A percentile compares a stretch with the other conserved stretches of the same genome.
Evolutionary conservation across 2,888 invertebrate species (phyloP).

Genomic region (Amblyteles armatorius): DNA sequence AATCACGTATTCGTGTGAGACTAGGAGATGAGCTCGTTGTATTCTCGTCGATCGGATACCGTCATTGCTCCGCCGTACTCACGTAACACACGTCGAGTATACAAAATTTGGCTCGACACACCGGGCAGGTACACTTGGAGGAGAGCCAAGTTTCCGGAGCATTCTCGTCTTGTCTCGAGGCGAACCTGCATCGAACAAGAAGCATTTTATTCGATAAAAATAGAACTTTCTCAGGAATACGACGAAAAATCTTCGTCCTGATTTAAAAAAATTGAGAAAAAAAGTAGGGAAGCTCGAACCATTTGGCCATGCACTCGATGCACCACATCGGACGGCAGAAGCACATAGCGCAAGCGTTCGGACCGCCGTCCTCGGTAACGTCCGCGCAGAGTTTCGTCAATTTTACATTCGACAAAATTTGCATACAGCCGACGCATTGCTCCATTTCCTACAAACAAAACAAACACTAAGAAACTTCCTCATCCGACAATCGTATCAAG

Average conservation of each 20-base stretch:
- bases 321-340: conserved; percentile 97
- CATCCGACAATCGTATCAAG: neutral
- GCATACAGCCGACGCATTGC: conserved; percentile 96
- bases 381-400: conserved; percentile 89
- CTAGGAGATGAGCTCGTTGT: conserved; percentile 31
- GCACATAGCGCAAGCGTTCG: conserved; percentile 86
- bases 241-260: conserved; percentile 6
- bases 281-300: conserved; percentile 84
- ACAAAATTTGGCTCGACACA: conserved; percentile 94
- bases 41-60: conserved; percentile 13
- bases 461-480: conserved; percentile 3
- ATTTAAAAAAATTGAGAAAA: neutral
- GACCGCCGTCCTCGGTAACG: conserved; percentile 83
- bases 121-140: conserved; percentile 94
- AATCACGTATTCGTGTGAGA: conserved; percentile 43
- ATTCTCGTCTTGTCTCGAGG: conserved; percentile 90
- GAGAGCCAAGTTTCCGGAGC: conserved; percentile 92
- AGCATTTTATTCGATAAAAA: conserved; percentile 35
- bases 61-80: conserved; percentile 63
- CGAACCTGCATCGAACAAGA: conserved; percentile 87
- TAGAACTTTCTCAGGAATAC: conserved; percentile 1
- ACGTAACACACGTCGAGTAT: conserved; percentile 90
- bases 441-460: conserved; percentile 88
- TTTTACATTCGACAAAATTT: conserved; percentile 91
- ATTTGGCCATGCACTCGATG: conserved; percentile 92